Conservation (phyloP, 2,113 vertebrate genomes). For the Silurus meridionalis region DNA sequence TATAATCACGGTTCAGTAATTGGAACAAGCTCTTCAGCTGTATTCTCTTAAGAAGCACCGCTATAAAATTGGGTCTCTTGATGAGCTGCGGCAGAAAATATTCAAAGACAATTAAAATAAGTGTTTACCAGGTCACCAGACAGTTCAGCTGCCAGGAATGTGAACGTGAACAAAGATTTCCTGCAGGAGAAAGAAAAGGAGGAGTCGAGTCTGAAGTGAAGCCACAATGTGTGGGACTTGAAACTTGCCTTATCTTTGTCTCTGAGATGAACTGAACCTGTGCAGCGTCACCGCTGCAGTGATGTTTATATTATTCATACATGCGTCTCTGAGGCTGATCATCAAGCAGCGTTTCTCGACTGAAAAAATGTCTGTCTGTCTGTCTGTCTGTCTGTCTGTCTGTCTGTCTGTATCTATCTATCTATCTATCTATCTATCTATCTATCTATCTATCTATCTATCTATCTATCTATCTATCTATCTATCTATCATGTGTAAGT, state of each 20-base stretch:
- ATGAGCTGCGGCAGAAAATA: slow-evolving; percentile 9
- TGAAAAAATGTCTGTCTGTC: neutral
- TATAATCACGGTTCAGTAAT: neutral
- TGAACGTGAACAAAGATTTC: slow-evolving; percentile 21
- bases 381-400: too few species aligned
- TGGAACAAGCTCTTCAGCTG: neutral
- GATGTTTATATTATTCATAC: slow-evolving; percentile 35
- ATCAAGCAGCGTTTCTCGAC: slow-evolving; percentile 14
- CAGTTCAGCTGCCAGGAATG: neutral
- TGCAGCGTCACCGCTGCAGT: slow-evolving; percentile 14
- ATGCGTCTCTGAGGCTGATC: slow-evolving; percentile 31
- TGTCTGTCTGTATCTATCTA: too few species aligned
- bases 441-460: too few species aligned
- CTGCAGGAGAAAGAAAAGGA: slow-evolving; percentile 4
- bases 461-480: too few species aligned
- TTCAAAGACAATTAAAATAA: slow-evolving; percentile 20
- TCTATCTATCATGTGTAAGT: too few species aligned
- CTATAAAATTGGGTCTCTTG: slow-evolving; percentile 9
- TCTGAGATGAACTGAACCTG: slow-evolving; percentile 38
- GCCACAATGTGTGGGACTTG: neutral
- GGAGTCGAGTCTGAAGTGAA: neutral
- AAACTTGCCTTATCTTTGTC: slow-evolving; percentile 23
- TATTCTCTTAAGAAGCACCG: slow-evolving; percentile 1
- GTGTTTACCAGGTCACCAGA: slow-evolving; percentile 13
- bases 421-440: too few species aligned